Evolutionary conservation across 2,797 vertebrate species (phyloP), one percentile per base, ranked within the genome.

Genomic region (Myotis pilosus): DNA sequence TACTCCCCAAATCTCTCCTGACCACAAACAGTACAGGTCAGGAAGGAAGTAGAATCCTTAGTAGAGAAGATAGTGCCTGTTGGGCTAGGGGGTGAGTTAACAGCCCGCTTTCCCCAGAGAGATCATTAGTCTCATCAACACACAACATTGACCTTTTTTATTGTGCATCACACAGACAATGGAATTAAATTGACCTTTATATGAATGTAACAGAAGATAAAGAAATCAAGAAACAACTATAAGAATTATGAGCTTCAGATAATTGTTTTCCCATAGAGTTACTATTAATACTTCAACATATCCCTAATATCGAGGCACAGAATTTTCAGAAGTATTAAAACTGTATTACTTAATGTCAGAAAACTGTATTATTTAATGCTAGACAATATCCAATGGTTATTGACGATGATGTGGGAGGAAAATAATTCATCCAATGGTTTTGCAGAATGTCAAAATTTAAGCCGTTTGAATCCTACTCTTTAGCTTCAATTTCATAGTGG

Each of bases 331-430:
- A 66, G 5, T 8, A 84, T 68, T 71, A 75, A 80, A 84, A 28
- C 49, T 87, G 75, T n/a, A 85, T 30, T 75, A 25, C 19, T 19
- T 60, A 60, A 51, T 33, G 47, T 17, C 30, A 28, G 76, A 71
- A 96, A 90, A 83, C 41, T 69, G 49, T 33, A 36, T 79, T 30
- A 87, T 22, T 80, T 92, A 49, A 57, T 88, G 64, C 23, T 57
- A 69, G 22, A 71, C n/a, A 57, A 9, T 66, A 74, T 57, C 9
- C 28, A 66, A 91, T 44, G 41, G 49, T 84, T 66, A 38, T 72
- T 22, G n/a, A 30, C 12, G 88, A 25, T 44, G 62, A 55, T 36
- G 30, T 76, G 9, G 55, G 49, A 79, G 62, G 41, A 68, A 92
- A 92, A 84, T 25, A 64, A 81, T 66, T 85, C 28, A 57, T 3